phyloP scores from a whole-genome alignment of 1,140 invertebrate genomes.

The Musca vetustissima region DNA sequence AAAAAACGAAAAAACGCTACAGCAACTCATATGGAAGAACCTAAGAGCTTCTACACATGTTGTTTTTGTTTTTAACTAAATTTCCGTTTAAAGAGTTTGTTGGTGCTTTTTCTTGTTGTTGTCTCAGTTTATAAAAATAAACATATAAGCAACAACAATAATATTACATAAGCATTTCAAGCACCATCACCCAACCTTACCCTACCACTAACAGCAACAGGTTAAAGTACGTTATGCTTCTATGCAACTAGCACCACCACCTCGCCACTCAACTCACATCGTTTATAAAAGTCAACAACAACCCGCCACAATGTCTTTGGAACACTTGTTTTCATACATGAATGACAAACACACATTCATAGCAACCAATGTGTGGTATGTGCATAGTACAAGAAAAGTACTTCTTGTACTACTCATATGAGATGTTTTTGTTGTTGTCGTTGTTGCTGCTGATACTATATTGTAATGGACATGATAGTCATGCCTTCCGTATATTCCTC shows the following conservation, averaged over 20 bases:
- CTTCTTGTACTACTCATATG: background rate
- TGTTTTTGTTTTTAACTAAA: background rate
- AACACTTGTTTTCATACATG: no score
- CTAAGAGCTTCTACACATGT: background rate
- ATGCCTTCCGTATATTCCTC: no score
- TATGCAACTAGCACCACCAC: conserved; percentile 1
- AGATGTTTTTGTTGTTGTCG: background rate
- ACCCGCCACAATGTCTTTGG: background rate
- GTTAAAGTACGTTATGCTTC: conserved; percentile 20
- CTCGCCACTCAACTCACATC: no score
- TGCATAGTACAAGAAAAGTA: no score
- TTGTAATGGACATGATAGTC: no score
- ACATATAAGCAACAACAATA: background rate
- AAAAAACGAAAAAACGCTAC: no score
- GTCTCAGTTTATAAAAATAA: background rate
- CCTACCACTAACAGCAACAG: background rate
- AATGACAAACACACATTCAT: no score
- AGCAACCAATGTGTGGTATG: no score
- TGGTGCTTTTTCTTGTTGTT: background rate
- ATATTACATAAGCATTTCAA: conserved; percentile 14
- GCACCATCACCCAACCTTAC: background rate
- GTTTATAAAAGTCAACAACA: background rate
- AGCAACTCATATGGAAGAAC: no score
- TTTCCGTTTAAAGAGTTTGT: background rate
- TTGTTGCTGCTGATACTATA: background rate